Evolutionary conservation across 2,113 vertebrate genomes (phyloP).

Genomic region (Callorhinus ursinus): DNA sequence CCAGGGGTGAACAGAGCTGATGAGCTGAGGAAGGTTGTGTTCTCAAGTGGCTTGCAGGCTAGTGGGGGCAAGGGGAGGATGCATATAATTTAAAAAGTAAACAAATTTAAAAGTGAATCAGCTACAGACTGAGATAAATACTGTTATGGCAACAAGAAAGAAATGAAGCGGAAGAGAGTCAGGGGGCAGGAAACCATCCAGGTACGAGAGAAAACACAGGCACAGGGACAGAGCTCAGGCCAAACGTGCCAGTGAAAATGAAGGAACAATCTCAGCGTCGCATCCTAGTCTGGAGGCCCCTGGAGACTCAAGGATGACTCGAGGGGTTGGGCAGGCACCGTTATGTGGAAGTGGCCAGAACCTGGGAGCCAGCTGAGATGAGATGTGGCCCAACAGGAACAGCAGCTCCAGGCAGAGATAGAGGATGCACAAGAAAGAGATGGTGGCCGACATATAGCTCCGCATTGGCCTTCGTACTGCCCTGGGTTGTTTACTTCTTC

Average conservation of each 20-base stretch:
- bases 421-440: not conserved
- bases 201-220: not conserved
- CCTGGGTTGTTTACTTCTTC: not conserved
- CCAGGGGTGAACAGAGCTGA: not conserved
- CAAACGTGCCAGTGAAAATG: not conserved
- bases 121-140: not conserved
- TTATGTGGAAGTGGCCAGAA: rapidly evolving
- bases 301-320: not conserved
- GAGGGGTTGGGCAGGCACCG: not conserved
- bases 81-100: not conserved
- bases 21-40: not conserved
- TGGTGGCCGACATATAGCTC: not conserved
- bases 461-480: not conserved
- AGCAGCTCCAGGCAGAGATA: not conserved
- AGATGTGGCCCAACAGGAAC: not conserved
- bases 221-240: not conserved
- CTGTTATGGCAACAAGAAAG: not conserved
- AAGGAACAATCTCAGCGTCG: too few relatives aligned
- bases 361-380: not conserved
- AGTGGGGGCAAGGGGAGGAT: not conserved
- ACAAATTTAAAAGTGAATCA: not conserved
- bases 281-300: too few relatives aligned
- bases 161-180: not conserved
- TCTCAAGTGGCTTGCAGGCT: not conserved
- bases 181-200: not conserved